These are phyloP conservation scores for Drosophila parabipectinata DNA, from an alignment of 1,140 invertebrate genomes.

Conservation along the genomic window DNA sequence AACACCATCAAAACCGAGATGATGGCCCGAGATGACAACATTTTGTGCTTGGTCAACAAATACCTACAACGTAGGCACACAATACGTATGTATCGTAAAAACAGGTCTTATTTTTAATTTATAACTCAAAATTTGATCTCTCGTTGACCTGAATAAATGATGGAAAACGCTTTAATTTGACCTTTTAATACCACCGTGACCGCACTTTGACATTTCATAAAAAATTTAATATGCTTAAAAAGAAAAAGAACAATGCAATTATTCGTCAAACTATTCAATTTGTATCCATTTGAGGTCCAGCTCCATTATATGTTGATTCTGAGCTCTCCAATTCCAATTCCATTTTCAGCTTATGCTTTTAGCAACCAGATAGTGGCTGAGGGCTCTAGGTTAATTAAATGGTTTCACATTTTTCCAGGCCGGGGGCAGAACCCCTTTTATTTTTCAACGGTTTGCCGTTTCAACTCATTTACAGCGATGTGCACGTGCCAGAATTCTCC, in stretches of 20 bases:
- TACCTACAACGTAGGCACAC: not conserved
- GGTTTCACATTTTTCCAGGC: not conserved
- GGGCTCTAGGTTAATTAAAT: not conserved
- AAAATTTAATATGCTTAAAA: not conserved
- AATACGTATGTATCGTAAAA: slow-evolving; percentile 5
- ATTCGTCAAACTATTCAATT: not conserved
- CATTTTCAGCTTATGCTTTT: not conserved
- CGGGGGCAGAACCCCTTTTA: not conserved
- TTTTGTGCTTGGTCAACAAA: slow-evolving; percentile 16
- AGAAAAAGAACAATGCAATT: not conserved
- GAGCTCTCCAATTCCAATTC: not conserved
- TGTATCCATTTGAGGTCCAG: not conserved
- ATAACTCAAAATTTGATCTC: not conserved
- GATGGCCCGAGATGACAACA: slow-evolving; percentile 8
- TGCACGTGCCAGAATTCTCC: not conserved
- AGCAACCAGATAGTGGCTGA: not conserved
- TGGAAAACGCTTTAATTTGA: not conserved
- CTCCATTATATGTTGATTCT: no score
- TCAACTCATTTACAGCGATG: slow-evolving; percentile 3
- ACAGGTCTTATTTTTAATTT: slow-evolving; percentile 2
- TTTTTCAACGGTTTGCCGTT: not conserved
- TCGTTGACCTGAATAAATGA: not conserved
- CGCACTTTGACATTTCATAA: not conserved
- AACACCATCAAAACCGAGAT: slow-evolving; percentile 26
- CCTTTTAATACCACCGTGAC: not conserved